Evolutionary conservation across 2,797 vertebrate species (phyloP).

Genomic region (Scolopax bukidnonensis): DNA sequence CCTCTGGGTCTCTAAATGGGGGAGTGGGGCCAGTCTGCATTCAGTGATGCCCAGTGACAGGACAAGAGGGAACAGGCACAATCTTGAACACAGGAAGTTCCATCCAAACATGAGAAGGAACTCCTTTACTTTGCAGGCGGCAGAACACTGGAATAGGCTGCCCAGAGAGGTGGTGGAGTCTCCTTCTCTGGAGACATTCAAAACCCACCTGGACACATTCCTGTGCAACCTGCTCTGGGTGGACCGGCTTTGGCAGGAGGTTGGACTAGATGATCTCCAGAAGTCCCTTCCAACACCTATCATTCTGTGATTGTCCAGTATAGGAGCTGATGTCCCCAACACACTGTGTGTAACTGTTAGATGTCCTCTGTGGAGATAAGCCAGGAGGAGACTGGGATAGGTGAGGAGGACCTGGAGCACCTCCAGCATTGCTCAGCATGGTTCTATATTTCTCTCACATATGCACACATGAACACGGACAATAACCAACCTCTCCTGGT

Average conservation of each 20-base stretch:
- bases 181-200: not conserved
- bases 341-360: too few relatives aligned
- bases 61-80: too few relatives aligned
- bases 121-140: too few relatives aligned
- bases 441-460: not conserved
- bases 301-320: rapidly evolving
- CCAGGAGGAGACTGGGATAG: not conserved
- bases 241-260: too few relatives aligned
- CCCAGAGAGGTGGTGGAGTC: not conserved
- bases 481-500: not conserved
- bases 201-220: too few relatives aligned
- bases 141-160: not conserved
- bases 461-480: rapidly evolving
- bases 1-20: not conserved
- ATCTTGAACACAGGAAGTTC: too few relatives aligned
- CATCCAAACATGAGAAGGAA: too few relatives aligned
- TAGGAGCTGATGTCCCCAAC: not conserved
- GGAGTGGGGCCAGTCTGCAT: too few relatives aligned
- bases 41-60: too few relatives aligned
- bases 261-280: too few relatives aligned
- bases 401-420: not conserved
- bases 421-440: not conserved
- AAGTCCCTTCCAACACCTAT: too few relatives aligned
- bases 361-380: not conserved
- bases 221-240: too few relatives aligned